These are phyloP conservation scores for Ashinkailepas kermadecensis DNA, from an alignment of 2,888 invertebrate species.

Conservation along the genomic window DNA sequence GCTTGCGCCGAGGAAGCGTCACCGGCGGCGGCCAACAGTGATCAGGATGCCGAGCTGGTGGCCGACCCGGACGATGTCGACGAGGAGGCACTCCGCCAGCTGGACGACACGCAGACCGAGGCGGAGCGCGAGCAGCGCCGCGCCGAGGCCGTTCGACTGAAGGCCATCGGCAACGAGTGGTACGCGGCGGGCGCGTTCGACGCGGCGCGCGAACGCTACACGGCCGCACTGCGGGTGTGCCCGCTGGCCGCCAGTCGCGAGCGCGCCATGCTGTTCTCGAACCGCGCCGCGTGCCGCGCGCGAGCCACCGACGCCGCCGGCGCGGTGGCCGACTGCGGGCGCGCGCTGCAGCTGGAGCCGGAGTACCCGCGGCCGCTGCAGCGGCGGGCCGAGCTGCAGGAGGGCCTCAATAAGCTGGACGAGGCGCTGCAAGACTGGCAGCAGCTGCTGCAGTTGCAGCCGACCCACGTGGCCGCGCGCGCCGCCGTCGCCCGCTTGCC, in stretches of 20 bases:
- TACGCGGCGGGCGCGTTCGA: neutral
- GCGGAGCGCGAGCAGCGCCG: slow-evolving; percentile 7
- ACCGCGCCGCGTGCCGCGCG: slow-evolving; percentile 30
- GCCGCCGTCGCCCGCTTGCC: slow-evolving; percentile 61
- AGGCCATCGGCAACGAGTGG: neutral
- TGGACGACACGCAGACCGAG: neutral
- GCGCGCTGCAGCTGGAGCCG: slow-evolving; percentile 73
- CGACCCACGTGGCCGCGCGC: slow-evolving; percentile 59
- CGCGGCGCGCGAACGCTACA: slow-evolving; percentile 27
- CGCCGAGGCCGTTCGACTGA: neutral
- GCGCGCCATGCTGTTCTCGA: slow-evolving; percentile 31
- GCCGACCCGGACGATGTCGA: neutral
- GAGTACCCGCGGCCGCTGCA: slow-evolving; percentile 81
- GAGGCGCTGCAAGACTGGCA: slow-evolving; percentile 82
- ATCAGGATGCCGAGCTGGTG: neutral
- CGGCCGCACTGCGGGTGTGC: slow-evolving; percentile 30
- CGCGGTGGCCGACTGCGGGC: slow-evolving; percentile 55
- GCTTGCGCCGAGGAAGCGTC: neutral
- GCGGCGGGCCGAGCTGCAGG: slow-evolving; percentile 68
- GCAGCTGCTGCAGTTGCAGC: slow-evolving; percentile 71
- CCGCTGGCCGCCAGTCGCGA: slow-evolving; percentile 30
- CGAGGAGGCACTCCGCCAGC: slow-evolving; percentile 1
- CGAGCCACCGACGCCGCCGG: neutral
- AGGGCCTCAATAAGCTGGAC: slow-evolving; percentile 75
- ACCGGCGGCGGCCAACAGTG: neutral